Base-by-base conservation (phyloP, 2,113 vertebrate species). In the Proterorhinus semilunaris region DNA sequence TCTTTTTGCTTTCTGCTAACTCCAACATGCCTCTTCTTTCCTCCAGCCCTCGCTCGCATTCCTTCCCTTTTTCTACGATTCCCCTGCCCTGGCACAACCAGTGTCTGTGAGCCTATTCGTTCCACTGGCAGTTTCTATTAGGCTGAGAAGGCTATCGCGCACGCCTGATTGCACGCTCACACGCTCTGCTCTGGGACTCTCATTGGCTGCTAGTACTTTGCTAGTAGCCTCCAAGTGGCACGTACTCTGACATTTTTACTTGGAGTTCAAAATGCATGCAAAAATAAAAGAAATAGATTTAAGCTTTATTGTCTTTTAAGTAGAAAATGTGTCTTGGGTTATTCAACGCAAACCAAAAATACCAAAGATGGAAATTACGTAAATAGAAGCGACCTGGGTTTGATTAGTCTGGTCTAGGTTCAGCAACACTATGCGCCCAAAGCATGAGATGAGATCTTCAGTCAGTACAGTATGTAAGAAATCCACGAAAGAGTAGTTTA, bases 91-190 rank as follows among this genome's bases (percentile, higher is more conserved):
- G 58, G 67, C 65, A 42, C 67, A 65, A 70, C 52, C 71, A 72
- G 69, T 48, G 21, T 82, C 70, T 68, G 72, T 72, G 80, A 87
- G 83, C 86, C 66, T 79, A 83, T 90, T 86, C 65, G 84, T 89
- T 91, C 85, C 88, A 83, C 84, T 87, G 89, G 88, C 86, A 83
- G 75, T 84, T 90, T 83, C 86, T 87, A 87, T 91, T 90, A 89
- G 86, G 66, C 72, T 68, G 83, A 86, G 76, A 83, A 89, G 82
- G 84, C 62, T 82, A 85, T 90, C 77, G 82, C 73, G 57, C 75
- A 87, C 51, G 85, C 76, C 74, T 88, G 87, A 88, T 84, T 86
- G 83, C 76, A 0, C 79, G 64, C 72, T 72, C 79, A 76, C 79
- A 74, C 27, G 51, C 68, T 73, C 73, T 69, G 59, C 82, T 84